Evolutionary conservation across 2,113 vertebrate genomes (phyloP).

Genomic region (Condylura cristata): DNA sequence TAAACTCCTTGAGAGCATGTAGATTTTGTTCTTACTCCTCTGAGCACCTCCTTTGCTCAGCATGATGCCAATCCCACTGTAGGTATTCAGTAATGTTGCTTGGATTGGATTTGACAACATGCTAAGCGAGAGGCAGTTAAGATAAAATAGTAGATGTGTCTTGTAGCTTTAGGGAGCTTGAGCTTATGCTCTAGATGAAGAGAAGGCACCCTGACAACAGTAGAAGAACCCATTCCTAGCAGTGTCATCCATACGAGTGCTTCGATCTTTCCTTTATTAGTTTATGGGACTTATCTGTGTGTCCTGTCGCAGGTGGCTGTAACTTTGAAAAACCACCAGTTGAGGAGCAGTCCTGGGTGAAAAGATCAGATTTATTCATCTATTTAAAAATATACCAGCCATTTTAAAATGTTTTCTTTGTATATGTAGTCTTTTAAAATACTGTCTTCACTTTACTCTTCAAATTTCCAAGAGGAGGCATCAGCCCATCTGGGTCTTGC

Average conservation of each 20-base stretch:
- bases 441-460: conserved; percentile 15
- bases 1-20: conserved; percentile 21
- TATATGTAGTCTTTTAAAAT: not conserved
- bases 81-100: conserved; percentile 40
- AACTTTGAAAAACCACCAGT: conserved; percentile 29
- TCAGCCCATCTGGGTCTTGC: not conserved
- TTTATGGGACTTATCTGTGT: not conserved
- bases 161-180: conserved; percentile 32
- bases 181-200: not conserved
- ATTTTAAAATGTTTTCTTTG: not conserved
- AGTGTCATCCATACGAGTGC: not conserved
- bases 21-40: conserved; percentile 46
- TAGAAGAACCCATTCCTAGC: not conserved
- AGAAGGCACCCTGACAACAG: not conserved
- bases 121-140: conserved; percentile 27
- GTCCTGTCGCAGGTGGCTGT: not conserved
- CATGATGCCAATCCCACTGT: not conserved
- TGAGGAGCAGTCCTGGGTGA: not conserved
- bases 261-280: conserved; percentile 28
- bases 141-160: conserved; percentile 35
- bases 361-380: not conserved
- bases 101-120: conserved; percentile 3
- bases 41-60: conserved; percentile 26
- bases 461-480: conserved; percentile 14
- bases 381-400: not conserved